phyloP scores from a whole-genome alignment of 2,113 vertebrate genomes.

The Phocoena sinus region DNA sequence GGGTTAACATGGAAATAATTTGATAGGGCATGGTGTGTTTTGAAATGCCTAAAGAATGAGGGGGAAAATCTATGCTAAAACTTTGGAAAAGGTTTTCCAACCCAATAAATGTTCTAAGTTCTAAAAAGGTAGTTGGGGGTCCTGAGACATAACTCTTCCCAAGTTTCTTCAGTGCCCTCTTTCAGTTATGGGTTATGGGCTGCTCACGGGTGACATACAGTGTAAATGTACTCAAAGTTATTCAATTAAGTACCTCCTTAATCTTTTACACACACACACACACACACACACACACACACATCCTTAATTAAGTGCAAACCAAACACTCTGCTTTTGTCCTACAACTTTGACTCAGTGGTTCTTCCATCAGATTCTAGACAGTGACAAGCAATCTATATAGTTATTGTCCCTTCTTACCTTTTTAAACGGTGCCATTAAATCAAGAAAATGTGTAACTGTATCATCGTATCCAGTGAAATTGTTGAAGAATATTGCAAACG shows the following conservation, averaged over 20 bases:
- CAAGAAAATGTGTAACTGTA: not conserved
- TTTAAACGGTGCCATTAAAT: not conserved
- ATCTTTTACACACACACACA: not conserved
- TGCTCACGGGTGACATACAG: not conserved
- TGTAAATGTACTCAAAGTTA: conserved; percentile 30
- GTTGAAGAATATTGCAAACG: not conserved
- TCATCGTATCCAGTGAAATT: not conserved
- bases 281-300: not conserved
- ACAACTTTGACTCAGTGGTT: not conserved
- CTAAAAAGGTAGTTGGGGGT: not conserved
- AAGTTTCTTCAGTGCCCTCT: not conserved
- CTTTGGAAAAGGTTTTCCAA: not conserved
- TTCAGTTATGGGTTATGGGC: not conserved
- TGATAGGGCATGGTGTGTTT: not conserved
- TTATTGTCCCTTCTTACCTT: not conserved
- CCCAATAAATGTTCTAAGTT: not conserved
- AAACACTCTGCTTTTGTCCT: conserved; percentile 14
- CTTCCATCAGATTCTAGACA: not conserved
- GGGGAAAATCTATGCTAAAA: not conserved
- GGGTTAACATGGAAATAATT: not conserved
- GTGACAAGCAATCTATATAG: not conserved
- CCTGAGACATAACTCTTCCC: not conserved
- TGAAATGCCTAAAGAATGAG: not conserved
- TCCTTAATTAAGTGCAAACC: not conserved
- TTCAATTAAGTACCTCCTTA: not conserved